phyloP scores from a whole-genome alignment of 2,113 vertebrate species.

The Semnornis frantzii region DNA sequence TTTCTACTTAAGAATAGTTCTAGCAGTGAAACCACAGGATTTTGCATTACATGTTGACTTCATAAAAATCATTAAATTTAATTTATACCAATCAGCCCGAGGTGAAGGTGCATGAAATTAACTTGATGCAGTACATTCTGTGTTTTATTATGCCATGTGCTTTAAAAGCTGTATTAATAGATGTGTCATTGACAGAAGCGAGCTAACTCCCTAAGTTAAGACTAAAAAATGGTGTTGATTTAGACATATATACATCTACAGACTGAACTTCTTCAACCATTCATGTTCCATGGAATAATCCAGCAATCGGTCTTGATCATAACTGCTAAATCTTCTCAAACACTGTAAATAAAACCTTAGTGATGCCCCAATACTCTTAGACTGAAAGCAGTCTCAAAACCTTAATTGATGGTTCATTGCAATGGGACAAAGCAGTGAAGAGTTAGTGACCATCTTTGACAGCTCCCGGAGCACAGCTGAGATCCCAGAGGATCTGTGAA shows the following conservation, averaged over 20 bases:
- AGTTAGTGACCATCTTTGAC: slow-evolving; percentile 45
- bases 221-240: not conserved
- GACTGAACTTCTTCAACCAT: not conserved
- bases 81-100: not conserved
- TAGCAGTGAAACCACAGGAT: not conserved
- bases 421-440: not conserved
- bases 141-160: not conserved
- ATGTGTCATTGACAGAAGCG: not conserved
- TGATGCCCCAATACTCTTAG: not conserved
- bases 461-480: slow-evolving; percentile 1
- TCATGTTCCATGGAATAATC: not conserved
- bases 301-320: not conserved
- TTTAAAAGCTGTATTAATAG: not conserved
- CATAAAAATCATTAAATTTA: not conserved
- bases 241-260: not conserved
- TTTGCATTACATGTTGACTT: not conserved
- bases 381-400: not conserved
- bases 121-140: not conserved
- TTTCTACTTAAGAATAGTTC: not conserved
- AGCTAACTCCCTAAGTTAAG: not conserved
- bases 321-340: not conserved
- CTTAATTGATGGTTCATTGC: not conserved
- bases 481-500: slow-evolving; percentile 41
- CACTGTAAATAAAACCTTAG: not conserved
- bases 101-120: slow-evolving; percentile 28